phyloP scores from a whole-genome alignment of 2,888 invertebrate species.

The Oxyteleia sp. region DNA sequence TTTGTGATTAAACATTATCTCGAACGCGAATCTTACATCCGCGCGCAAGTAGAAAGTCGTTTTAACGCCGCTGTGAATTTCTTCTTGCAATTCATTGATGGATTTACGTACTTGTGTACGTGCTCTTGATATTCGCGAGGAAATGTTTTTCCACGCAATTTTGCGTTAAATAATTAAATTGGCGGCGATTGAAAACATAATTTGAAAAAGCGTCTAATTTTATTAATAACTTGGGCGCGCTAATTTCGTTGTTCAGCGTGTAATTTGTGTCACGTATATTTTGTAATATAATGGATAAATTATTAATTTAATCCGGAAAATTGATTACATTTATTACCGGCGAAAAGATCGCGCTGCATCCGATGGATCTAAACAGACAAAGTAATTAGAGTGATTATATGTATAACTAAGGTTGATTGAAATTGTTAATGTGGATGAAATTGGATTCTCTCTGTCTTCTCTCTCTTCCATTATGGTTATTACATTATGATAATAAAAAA shows the following conservation, averaged over 20 bases:
- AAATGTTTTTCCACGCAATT: conserved; percentile 13
- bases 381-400: conserved; percentile 13
- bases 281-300: neutral
- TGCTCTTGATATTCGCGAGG: neutral
- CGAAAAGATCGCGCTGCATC: neutral
- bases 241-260: neutral
- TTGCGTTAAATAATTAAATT: conserved; percentile 3
- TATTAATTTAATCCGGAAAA: neutral
- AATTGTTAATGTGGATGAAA: conserved; percentile 2
- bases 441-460: neutral
- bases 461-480: conserved; percentile 1
- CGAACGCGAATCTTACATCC: conserved; percentile 5
- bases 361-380: conserved; percentile 1
- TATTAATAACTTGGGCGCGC: neutral
- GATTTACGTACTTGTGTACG: neutral
- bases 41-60: conserved; percentile 27
- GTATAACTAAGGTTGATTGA: conserved; percentile 7
- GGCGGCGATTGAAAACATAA: neutral
- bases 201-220: neutral
- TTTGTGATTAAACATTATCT: conserved; percentile 22
- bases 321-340: neutral
- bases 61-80: conserved; percentile 14
- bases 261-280: neutral
- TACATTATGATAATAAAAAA: neutral
- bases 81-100: conserved; percentile 24